A percentile compares a stretch with the other conserved stretches of the same genome.
Conservation (phyloP, 2,888 invertebrate species). For the Sycophila texana region DNA sequence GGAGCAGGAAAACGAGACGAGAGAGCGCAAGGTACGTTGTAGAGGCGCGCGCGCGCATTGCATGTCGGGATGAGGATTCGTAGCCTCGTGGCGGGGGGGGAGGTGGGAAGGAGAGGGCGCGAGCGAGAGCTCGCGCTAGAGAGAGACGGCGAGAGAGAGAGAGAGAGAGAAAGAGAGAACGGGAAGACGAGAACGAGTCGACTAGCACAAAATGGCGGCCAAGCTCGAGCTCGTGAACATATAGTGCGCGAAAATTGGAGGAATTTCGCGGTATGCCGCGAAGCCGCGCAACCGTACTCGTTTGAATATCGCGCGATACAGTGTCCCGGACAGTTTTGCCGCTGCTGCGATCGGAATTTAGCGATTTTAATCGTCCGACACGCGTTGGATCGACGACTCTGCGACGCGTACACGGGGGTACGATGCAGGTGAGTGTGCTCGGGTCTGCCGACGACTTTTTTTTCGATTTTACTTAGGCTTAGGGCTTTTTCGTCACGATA, state of each 20-base stretch:
- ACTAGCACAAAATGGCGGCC: conserved; percentile 75
- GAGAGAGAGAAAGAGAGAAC: conserved; percentile 63
- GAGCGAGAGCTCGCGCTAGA: conserved; percentile 55
- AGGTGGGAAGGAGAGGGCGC: conserved; percentile 42
- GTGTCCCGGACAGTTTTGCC: neutral
- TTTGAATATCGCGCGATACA: conserved; percentile 35
- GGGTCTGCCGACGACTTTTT: conserved; percentile 63
- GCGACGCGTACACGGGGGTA: conserved; percentile 72
- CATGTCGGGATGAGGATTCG: conserved; percentile 64
- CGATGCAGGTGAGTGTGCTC: conserved; percentile 74
- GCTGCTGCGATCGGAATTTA: conserved; percentile 58
- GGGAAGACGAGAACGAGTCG: conserved; percentile 69
- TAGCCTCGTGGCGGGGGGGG: conserved; percentile 44
- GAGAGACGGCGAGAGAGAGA: conserved; percentile 61
- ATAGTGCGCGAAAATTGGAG: conserved; percentile 71
- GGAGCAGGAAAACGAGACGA: conserved; percentile 20
- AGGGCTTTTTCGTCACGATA: conserved; percentile 57
- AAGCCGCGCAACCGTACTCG: conserved; percentile 54
- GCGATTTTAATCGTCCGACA: conserved; percentile 58
- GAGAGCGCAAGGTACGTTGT: conserved; percentile 41
- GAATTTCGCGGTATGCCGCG: conserved; percentile 69
- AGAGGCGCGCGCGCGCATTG: conserved; percentile 64
- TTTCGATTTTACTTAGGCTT: conserved; percentile 58
- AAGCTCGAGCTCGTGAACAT: conserved; percentile 70
- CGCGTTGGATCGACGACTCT: conserved; percentile 63